Evolutionary conservation across 2,888 invertebrate genomes (phyloP).

Genomic region (Ypsolopha sequella): DNA sequence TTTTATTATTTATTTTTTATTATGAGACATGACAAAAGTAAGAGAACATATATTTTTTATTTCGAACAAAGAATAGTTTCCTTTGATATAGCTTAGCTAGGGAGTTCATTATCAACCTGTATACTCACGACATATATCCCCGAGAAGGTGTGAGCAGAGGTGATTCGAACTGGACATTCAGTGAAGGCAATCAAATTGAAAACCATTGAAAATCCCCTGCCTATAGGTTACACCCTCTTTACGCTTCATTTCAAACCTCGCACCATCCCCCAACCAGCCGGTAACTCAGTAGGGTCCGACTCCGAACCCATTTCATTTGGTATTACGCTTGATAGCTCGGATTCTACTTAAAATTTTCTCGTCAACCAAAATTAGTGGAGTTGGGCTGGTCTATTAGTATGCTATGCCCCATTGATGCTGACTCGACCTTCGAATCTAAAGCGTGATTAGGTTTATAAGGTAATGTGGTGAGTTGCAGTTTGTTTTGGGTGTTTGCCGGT

Average conservation of each 20-base stretch:
- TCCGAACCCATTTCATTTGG: slow-evolving; percentile 65
- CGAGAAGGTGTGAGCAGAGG: too few relatives aligned
- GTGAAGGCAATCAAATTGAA: too few relatives aligned
- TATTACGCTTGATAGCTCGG: slow-evolving; percentile 57
- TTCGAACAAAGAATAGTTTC: too few relatives aligned
- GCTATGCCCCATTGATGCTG: slow-evolving; percentile 47
- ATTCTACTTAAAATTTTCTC: slow-evolving; percentile 66
- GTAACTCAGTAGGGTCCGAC: slow-evolving; percentile 35
- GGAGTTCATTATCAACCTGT: too few relatives aligned
- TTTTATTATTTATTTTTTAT: too few relatives aligned
- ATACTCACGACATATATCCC: too few relatives aligned
- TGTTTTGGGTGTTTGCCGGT: background rate
- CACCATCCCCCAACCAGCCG: background rate
- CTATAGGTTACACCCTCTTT: background rate
- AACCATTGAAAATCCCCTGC: background rate
- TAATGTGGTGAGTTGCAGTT: background rate
- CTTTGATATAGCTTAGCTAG: too few relatives aligned
- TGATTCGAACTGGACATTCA: too few relatives aligned
- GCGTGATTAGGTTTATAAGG: slow-evolving; percentile 13
- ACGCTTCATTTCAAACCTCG: background rate
- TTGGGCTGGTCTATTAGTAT: slow-evolving; percentile 46
- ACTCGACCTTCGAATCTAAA: slow-evolving; percentile 17
- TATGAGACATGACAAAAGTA: too few relatives aligned
- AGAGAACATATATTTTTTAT: too few relatives aligned
- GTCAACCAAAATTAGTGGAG: slow-evolving; percentile 60